phyloP scores from a whole-genome alignment of 2,888 invertebrate species.

The Conus canariensis region DNA sequence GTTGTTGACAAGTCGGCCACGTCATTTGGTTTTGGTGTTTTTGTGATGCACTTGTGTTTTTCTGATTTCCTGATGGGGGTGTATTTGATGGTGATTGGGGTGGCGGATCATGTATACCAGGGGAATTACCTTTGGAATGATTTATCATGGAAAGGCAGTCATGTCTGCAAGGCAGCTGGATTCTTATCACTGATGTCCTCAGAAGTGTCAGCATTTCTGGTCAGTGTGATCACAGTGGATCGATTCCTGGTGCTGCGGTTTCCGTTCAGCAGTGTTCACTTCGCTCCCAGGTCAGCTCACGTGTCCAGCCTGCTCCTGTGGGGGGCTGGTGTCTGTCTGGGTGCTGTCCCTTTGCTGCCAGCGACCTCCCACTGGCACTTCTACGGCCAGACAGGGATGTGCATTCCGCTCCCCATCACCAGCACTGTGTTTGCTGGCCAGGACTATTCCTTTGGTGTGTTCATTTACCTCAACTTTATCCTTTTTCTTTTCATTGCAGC shows the following conservation, averaged over 20 bases:
- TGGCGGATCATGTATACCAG: neutral
- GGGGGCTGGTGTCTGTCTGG: neutral
- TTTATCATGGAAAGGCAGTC: neutral
- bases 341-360: neutral
- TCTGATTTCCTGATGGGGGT: constrained; percentile 26
- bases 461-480: neutral
- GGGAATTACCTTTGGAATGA: constrained; percentile 11
- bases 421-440: neutral
- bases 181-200: neutral
- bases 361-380: constrained; percentile 14
- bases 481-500: neutral
- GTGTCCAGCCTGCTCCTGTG: neutral
- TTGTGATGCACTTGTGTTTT: neutral
- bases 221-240: neutral
- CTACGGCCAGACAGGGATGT: constrained; percentile 38
- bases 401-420: constrained; percentile 47
- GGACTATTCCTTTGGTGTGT: neutral
- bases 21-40: neutral
- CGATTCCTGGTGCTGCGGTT: constrained; percentile 80
- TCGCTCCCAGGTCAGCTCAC: neutral
- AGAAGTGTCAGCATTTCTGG: constrained; percentile 9
- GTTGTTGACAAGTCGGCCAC: neutral
- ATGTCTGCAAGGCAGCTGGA: neutral
- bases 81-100: constrained; percentile 10
- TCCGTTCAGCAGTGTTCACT: constrained; percentile 78